Evolutionary conservation across 1,140 invertebrate genomes (phyloP), one percentile per base, ranked within the genome.

Genomic region (Hirudo medicinalis): DNA sequence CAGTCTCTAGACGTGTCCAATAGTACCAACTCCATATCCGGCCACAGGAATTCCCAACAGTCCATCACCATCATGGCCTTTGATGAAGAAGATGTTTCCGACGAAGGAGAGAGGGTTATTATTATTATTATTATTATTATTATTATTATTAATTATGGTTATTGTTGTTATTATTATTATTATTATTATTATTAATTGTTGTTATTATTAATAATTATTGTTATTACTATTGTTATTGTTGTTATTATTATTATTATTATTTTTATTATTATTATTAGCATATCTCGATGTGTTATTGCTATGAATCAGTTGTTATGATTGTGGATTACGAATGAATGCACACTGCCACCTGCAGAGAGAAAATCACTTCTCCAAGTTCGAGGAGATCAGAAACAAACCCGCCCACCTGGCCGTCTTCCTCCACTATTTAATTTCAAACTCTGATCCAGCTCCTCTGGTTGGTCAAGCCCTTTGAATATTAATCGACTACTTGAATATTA

Each of bases 321-420:
- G 54, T 57, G 54, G 9, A 25, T 57, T 6, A 15, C 15, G 57
- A 63, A 32, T 63, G 20, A 63, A 13, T 63, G 19, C 29, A 20
- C 22, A 8, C 15, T 63, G 11, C 20, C 29, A 63, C 29, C 22
- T 71, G 20, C 22, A 68, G 32, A 70, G 32, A 19, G 22, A 70
- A 54, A 49, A 89, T 0, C 89, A 89, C 32, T 92, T 81, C 72
- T 76, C 70, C 20, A 72, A 77, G 70, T 74, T 81, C 43, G 73
- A 71, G 19, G 22, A 70, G 19, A 74, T 83, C 60, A 81, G 80
- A 73, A 76, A 74, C n/a, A 86, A 88, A 74, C 88, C 89, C 72
- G 89, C 89, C 69, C 90, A 93, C 82, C 83, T 93, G 75, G 88
- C 91, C 75, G 89, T 93, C 71, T 92, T 94, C 80, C 87, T 92